Base-by-base conservation (phyloP, 2,113 vertebrate species). In the Stegostoma tigrinum region DNA sequence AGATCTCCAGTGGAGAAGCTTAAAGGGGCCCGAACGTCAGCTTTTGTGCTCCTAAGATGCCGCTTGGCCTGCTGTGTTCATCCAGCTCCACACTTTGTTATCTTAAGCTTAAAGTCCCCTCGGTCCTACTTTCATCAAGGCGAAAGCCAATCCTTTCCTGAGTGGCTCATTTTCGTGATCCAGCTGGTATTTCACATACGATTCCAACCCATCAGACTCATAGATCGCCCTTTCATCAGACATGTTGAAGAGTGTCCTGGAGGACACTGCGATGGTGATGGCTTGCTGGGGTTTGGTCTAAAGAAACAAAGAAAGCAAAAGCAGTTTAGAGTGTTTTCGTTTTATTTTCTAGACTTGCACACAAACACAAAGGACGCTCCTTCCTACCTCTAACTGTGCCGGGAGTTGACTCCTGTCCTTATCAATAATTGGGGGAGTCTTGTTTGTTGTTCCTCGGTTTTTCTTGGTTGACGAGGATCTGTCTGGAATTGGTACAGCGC, bases 221-320 rank as follows among this genome's bases (percentile, higher is more conserved):
- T 72, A 95, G 68, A 95, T 95, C 0, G 94, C 94, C 94, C 94
- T 27, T 30, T 95, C 94, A 48, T 95, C 94, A 0, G 66, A 14
- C 94, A 95, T 95, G 94, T 95, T 95, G 67, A 95, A 95, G 94
- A 95, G 94, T 17, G 94, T 95, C 66, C 94, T 68, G 10, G 94
- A 72, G 21, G 94, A 95, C 23, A 95, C 67, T 7, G 94, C 94
- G 67, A 95, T 52, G 94, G 94, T 95, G 94, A 95, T 95, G 68
- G 94, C 94, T 0, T 95, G 67, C 0, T 27, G 94, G 17, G 24
- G 0, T 5, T 52, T 95, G 94, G 3, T 15, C 94, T 95, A 21
- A 95, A 95, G 52, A 75, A 42, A 95, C 17, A 34, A 66, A 23
- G 4, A 23, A 27, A 10, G 12, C 30, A 34, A 91, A 7, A 19